These are phyloP conservation scores for Brotula barbata DNA, from an alignment of 2,797 vertebrate genomes.

Conservation along the genomic window DNA sequence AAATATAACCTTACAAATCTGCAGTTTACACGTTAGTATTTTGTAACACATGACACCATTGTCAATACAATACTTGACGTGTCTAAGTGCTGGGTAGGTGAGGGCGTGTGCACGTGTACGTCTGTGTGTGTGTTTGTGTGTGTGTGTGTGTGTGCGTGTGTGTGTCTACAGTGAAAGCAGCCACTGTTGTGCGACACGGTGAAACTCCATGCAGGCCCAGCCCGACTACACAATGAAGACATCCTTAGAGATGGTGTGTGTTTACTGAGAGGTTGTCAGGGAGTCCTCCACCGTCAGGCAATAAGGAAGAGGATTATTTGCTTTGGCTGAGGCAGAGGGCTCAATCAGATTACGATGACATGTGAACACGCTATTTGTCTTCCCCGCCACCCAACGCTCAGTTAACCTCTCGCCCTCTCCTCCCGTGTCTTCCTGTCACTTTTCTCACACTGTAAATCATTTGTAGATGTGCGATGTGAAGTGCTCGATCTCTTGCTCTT, in stretches of 20 bases:
- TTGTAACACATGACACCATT: slow-evolving; percentile 13
- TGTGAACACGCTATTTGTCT: slow-evolving; percentile 62
- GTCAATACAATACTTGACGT: slow-evolving; percentile 19
- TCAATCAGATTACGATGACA: slow-evolving; percentile 75
- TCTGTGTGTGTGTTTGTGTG: slow-evolving; percentile 19
- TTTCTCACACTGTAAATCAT: slow-evolving; percentile 11
- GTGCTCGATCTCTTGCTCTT: neutral
- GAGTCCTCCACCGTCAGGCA: slow-evolving; percentile 72
- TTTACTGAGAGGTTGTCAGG: slow-evolving; percentile 81
- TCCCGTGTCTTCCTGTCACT: slow-evolving; percentile 29
- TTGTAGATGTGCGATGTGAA: neutral
- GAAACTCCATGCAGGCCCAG: slow-evolving; percentile 58
- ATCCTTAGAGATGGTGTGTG: slow-evolving; percentile 81
- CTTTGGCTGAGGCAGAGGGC: slow-evolving; percentile 73
- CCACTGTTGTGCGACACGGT: slow-evolving; percentile 42
- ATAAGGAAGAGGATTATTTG: slow-evolving; percentile 80
- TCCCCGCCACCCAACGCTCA: slow-evolving; percentile 54
- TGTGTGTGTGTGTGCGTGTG: slow-evolving; percentile 19
- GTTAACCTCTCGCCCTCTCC: slow-evolving; percentile 64
- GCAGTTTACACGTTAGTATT: neutral
- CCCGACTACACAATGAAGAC: slow-evolving; percentile 77
- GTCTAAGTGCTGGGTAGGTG: neutral
- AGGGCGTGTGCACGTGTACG: slow-evolving; percentile 30
- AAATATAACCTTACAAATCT: neutral
- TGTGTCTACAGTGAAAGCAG: slow-evolving; percentile 53